Evolutionary conservation across 2,888 invertebrate species (phyloP).

Genomic region (Xylota segnis): DNA sequence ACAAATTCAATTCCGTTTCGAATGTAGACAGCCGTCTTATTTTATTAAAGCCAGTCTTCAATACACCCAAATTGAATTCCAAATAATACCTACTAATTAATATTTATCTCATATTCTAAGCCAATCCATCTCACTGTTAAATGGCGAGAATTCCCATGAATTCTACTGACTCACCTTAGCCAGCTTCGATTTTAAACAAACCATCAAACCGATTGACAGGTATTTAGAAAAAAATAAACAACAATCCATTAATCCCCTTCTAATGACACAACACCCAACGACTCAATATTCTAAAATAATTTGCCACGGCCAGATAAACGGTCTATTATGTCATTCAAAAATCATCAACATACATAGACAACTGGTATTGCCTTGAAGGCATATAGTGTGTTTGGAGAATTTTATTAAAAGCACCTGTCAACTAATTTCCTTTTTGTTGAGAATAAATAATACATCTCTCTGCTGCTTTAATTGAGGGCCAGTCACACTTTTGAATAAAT

Average conservation of each 20-base stretch:
- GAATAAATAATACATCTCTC: not conserved
- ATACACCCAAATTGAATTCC: not conserved
- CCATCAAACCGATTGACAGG: slow-evolving; percentile 4
- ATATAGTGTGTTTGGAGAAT: slow-evolving; percentile 11
- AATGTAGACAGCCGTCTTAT: too few species aligned
- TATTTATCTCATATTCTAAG: not conserved
- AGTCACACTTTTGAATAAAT: slow-evolving; percentile 38
- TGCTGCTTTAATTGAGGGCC: not conserved
- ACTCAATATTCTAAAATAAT: slow-evolving; percentile 22
- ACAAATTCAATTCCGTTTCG: too few species aligned
- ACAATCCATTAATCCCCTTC: not conserved
- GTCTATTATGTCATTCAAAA: slow-evolving; percentile 24
- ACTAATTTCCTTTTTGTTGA: slow-evolving; percentile 5
- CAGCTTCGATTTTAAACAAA: not conserved
- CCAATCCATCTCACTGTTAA: not conserved
- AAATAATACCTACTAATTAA: not conserved
- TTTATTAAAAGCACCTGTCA: slow-evolving; percentile 2
- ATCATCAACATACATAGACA: slow-evolving; percentile 7
- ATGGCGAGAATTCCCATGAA: not conserved
- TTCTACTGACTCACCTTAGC: not conserved
- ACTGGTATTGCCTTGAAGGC: slow-evolving; percentile 18
- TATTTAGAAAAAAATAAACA: not conserved
- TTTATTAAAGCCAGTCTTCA: not conserved
- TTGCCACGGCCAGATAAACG: slow-evolving; percentile 1
- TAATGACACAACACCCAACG: not conserved